phyloP scores from a whole-genome alignment of 2,113 vertebrate genomes.

The Calidris pygmaea region DNA sequence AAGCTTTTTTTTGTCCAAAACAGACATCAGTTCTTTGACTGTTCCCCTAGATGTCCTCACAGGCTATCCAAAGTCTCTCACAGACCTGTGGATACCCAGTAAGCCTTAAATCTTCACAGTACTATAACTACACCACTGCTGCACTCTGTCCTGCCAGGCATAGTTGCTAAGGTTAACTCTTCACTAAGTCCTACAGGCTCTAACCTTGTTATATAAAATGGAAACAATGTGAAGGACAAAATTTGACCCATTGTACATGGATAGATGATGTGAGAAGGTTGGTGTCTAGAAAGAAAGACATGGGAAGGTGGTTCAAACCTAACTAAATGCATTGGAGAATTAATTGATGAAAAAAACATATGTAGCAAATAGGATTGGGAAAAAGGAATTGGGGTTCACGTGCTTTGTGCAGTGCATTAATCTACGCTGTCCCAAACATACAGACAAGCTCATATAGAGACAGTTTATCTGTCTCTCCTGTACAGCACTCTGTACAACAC shows the following conservation, averaged over 20 bases:
- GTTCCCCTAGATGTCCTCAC: slow-evolving; percentile 57
- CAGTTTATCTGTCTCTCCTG: background rate
- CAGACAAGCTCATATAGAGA: background rate
- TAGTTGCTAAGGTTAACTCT: background rate
- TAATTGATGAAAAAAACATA: background rate
- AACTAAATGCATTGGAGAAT: background rate
- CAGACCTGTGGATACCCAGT: background rate
- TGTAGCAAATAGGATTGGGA: background rate
- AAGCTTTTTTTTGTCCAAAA: background rate
- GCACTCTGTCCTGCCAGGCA: background rate
- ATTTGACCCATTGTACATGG: background rate
- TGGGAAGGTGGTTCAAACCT: background rate
- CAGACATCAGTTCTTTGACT: background rate
- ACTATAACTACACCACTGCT: background rate
- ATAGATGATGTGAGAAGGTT: background rate
- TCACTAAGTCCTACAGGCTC: background rate
- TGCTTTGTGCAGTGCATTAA: background rate
- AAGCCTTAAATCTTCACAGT: background rate
- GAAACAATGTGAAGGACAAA: background rate
- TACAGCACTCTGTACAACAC: background rate
- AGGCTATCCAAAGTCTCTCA: background rate
- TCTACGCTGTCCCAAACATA: background rate
- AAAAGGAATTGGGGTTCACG: background rate
- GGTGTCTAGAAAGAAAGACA: background rate
- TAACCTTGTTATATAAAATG: background rate